Evolutionary conservation across 35 echinoderm and acorn worm genomes (phyloP).

Genomic region (Holothuria glaberrima): DNA sequence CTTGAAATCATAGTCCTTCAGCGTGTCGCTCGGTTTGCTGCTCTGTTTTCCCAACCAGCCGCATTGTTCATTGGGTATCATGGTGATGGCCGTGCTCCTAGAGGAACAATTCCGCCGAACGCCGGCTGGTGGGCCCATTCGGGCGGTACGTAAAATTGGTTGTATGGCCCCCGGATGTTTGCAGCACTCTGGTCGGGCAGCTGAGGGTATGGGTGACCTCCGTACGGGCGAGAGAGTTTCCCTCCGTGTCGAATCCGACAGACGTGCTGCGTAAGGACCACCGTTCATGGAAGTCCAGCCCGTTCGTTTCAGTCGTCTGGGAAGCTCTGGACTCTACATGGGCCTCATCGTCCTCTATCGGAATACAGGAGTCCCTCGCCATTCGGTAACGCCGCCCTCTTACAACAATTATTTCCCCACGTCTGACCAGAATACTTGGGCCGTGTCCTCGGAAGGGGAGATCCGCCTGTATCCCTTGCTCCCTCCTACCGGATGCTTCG

Average conservation of each 20-base stretch:
- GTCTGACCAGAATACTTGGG: neutral
- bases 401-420: neutral
- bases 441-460: neutral
- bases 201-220: neutral
- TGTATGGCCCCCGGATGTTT: neutral
- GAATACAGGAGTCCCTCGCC: neutral
- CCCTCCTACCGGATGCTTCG: neutral
- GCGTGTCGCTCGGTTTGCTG: neutral
- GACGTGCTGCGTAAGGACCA: no score
- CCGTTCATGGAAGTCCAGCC: no score
- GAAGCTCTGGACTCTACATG: neutral
- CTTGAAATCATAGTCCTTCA: neutral
- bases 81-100: neutral
- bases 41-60: neutral
- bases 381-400: neutral
- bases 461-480: constrained; percentile 4
- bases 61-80: neutral
- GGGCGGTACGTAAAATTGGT: neutral
- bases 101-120: neutral
- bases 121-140: neutral
- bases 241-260: no score
- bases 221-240: no score
- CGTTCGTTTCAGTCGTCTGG: neutral
- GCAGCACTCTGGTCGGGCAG: neutral
- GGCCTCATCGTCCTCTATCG: neutral